Conservation (phyloP, 2,888 invertebrate species). For the Parochlus steinenii region DNA sequence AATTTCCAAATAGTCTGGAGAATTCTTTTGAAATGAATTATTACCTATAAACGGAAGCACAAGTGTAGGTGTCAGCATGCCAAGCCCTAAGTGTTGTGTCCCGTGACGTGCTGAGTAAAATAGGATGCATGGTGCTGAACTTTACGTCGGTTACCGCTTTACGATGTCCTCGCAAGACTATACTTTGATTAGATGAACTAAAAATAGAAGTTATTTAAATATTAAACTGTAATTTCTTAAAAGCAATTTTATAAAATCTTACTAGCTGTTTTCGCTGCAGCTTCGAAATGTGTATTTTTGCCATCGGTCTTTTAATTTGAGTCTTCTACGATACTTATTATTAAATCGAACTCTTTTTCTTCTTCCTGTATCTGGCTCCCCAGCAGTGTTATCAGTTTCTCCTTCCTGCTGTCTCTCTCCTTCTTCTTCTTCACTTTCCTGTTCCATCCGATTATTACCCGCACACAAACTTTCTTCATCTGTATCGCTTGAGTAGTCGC, state of each 20-base stretch:
- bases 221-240: neutral
- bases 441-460: neutral
- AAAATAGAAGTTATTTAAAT: conserved; percentile 12
- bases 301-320: conserved; percentile 16
- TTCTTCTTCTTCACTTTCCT: neutral
- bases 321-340: conserved; percentile 5
- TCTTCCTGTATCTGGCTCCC: neutral
- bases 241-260: conserved; percentile 15
- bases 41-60: conserved; percentile 51
- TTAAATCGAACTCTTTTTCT: neutral
- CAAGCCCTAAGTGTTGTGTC: conserved; percentile 65
- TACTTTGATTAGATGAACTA: conserved; percentile 39
- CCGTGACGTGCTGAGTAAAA: conserved; percentile 51
- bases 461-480: conserved; percentile 15
- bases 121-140: conserved; percentile 37
- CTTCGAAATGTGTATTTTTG: conserved; percentile 13
- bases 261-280: conserved; percentile 24
- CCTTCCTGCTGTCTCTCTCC: neutral
- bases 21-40: conserved; percentile 6
- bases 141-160: conserved; percentile 47
- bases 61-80: conserved; percentile 50
- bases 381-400: too few relatives aligned
- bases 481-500: conserved; percentile 16
- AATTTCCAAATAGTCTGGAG: conserved; percentile 4
- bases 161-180: conserved; percentile 53